Base-by-base conservation (phyloP, 2,888 invertebrate species). In the Drosophila infuscata region DNA sequence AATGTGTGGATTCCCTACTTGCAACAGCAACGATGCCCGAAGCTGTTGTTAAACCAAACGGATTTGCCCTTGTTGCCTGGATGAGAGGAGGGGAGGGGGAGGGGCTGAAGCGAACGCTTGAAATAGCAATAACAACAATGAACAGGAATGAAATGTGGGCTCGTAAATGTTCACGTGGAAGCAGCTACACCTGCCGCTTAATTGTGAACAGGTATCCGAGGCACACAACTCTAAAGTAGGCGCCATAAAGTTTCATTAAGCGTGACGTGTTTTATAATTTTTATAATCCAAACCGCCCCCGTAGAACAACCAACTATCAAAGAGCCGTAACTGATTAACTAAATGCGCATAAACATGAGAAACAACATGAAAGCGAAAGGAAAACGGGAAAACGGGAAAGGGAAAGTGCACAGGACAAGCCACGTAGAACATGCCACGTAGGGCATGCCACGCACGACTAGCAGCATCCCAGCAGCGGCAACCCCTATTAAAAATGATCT, bases 211-310 rank as follows among this genome's bases (percentile, higher is more conserved):
- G 69, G 60, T 66, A 64, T 38, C 33, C 15, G 63, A 41, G 67
- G 48, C 41, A 12, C 33, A 20, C 60, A 46, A 9, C 49, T 70
- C 49, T 57, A 74, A 73, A 73, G 67, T 74, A 81, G 71, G 76
- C 81, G 78, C 91, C 76, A 90, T 89, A 79, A 89, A 91, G 89
- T 91, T 91, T 91, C 91, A 88, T 88, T 88, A 91, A 75, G 73
- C 87, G 83, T 88, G 90, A 90, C 87, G 91, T 82, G 73, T 85
- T 81, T 81, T 73, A 69, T 76, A 69, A 72, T 76, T 76, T 71
- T 65, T 64, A 73, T 76, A 76, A 76, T 77, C 61, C 74, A 78
- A 76, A 78, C 63, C 73, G 66, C 76, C 74, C 76, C 60, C 54
- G 36, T 12, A 29, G 56, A 65, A 65, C 61, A 65, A 65, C 61